Conservation (phyloP, 2,888 invertebrate species). For the Orthosia gracilis region DNA sequence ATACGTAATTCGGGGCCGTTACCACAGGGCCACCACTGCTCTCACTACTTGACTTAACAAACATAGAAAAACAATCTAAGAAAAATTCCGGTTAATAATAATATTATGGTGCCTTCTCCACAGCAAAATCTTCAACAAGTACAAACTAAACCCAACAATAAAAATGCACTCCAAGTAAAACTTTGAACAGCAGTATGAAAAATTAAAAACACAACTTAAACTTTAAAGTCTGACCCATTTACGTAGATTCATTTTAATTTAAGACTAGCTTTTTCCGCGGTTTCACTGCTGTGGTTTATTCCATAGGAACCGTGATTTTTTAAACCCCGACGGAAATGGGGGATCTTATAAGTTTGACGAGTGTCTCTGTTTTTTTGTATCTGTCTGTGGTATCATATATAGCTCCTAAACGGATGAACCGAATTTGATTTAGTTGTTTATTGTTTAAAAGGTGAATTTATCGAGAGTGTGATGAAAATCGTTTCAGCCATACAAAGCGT, state of each 20-base stretch:
- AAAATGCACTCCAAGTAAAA: slow-evolving; percentile 34
- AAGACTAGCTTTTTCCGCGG: slow-evolving; percentile 7
- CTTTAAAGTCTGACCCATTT: slow-evolving; percentile 48
- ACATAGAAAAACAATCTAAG: not conserved
- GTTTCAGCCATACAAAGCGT: too few species aligned
- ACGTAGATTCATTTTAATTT: slow-evolving; percentile 51
- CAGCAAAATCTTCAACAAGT: slow-evolving; percentile 22
- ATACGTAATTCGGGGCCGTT: too few species aligned
- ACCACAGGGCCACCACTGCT: too few species aligned
- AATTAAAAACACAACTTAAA: slow-evolving; percentile 51
- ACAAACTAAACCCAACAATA: slow-evolving; percentile 30
- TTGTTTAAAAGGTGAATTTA: too few species aligned
- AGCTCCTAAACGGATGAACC: too few species aligned
- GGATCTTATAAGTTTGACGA: too few species aligned
- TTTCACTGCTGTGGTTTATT: too few species aligned
- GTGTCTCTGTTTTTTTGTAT: too few species aligned
- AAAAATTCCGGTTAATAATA: not conserved
- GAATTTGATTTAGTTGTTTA: too few species aligned
- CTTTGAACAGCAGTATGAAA: slow-evolving; percentile 49
- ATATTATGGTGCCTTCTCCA: not conserved
- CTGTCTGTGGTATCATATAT: too few species aligned
- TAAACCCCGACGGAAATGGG: too few species aligned
- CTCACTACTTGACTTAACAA: not conserved
- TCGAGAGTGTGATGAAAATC: too few species aligned
- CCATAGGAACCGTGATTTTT: not conserved